Evolutionary conservation across 92 coral and sea anemone genomes (phyloP).

Genomic region (Porites lobata): DNA sequence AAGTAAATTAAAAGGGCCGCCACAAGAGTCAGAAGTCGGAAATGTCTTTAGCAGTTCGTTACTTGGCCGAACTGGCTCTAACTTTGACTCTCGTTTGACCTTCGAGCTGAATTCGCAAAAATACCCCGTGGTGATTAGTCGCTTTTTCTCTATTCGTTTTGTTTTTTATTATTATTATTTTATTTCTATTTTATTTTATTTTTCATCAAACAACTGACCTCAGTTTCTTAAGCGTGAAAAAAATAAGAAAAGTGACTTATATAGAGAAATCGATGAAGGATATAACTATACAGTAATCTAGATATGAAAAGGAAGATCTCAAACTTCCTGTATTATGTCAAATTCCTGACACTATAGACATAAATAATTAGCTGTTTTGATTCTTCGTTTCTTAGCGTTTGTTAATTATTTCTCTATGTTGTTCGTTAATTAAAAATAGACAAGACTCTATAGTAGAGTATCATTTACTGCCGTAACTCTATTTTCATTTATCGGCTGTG

Average conservation of each 20-base stretch:
- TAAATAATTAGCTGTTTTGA: constrained; percentile 9
- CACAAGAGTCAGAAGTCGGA: no score
- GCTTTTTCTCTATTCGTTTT: not conserved
- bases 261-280: not conserved
- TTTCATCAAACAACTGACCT: not conserved
- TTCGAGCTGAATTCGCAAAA: not conserved
- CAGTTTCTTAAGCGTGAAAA: not conserved
- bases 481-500: not conserved
- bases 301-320: not conserved
- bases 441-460: not conserved
- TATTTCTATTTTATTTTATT: no score
- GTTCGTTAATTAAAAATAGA: constrained; percentile 17
- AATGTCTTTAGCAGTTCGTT: no score
- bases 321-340: not conserved
- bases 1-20: not conserved
- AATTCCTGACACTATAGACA: constrained; percentile 1
- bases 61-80: no score
- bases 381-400: constrained; percentile 3
- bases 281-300: not conserved
- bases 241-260: no score
- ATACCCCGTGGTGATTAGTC: not conserved
- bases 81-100: no score
- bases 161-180: no score
- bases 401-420: constrained; percentile 13
- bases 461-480: not conserved